phyloP scores from a whole-genome alignment of 2,888 invertebrate species.

The Camptogramma bilineatum region DNA sequence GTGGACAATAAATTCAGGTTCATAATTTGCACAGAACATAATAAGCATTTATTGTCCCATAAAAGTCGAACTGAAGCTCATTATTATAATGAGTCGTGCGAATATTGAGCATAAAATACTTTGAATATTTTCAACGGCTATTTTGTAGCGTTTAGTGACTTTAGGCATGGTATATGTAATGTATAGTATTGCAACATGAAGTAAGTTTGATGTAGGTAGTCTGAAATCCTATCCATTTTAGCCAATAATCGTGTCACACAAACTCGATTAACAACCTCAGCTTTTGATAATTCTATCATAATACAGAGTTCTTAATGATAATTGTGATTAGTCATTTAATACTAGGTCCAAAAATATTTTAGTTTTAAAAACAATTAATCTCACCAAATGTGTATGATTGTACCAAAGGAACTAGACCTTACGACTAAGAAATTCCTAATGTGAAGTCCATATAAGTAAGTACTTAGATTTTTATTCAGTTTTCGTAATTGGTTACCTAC shows the following conservation, averaged over 20 bases:
- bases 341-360: too few species aligned
- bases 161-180: neutral
- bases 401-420: too few species aligned
- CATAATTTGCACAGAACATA: constrained; percentile 65
- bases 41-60: constrained; percentile 50
- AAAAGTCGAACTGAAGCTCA: constrained; percentile 27
- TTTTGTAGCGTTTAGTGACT: neutral
- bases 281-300: too few species aligned
- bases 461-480: too few species aligned
- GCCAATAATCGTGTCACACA: neutral
- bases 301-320: too few species aligned
- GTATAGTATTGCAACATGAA: neutral
- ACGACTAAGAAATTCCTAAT: too few species aligned
- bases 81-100: constrained; percentile 27
- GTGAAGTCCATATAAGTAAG: too few species aligned
- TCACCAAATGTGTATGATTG: too few species aligned
- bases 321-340: too few species aligned
- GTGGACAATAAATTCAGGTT: constrained; percentile 72
- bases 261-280: too few species aligned
- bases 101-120: constrained; percentile 17
- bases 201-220: neutral
- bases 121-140: constrained; percentile 4
- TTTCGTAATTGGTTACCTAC: too few species aligned
- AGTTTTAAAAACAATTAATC: too few species aligned
- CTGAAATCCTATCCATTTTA: neutral